phyloP scores from a whole-genome alignment of 2,113 vertebrate species.

The Fulmarus glacialis region DNA sequence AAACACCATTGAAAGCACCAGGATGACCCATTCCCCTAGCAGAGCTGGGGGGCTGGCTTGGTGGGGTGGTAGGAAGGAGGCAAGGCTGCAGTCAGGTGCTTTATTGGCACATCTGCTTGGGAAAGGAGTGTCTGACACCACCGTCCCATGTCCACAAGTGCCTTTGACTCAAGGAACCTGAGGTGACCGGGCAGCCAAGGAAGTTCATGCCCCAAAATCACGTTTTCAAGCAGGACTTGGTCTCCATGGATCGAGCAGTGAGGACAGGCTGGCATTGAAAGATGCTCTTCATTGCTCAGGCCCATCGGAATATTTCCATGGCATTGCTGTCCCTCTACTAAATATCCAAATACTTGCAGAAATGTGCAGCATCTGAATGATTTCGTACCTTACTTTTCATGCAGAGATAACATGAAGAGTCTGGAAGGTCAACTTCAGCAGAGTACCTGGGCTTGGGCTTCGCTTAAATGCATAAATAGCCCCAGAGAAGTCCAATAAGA shows the following conservation, averaged over 20 bases:
- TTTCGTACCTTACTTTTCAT: not conserved
- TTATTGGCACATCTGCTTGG: not conserved
- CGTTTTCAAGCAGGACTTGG: not conserved
- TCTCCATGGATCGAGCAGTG: not conserved
- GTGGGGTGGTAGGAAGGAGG: not conserved
- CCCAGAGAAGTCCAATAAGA: not conserved
- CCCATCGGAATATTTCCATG: not conserved
- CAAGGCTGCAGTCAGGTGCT: not conserved
- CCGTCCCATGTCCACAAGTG: fast-evolving
- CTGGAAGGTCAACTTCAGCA: not conserved
- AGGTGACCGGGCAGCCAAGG: not conserved
- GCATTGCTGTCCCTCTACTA: not conserved
- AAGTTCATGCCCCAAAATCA: not conserved
- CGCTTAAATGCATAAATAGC: not conserved
- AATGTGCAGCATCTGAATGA: not conserved
- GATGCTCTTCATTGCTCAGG: not conserved
- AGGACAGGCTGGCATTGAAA: not conserved
- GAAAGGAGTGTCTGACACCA: not conserved
- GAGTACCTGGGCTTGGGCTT: not conserved
- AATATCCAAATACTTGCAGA: not conserved
- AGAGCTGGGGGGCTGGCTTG: not conserved
- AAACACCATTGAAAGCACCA: not conserved
- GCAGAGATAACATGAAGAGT: not conserved
- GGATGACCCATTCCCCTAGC: not conserved
- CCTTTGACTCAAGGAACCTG: not conserved